Base-by-base conservation (phyloP, 2,888 invertebrate species). In the Lamellibrachia satsuma region DNA sequence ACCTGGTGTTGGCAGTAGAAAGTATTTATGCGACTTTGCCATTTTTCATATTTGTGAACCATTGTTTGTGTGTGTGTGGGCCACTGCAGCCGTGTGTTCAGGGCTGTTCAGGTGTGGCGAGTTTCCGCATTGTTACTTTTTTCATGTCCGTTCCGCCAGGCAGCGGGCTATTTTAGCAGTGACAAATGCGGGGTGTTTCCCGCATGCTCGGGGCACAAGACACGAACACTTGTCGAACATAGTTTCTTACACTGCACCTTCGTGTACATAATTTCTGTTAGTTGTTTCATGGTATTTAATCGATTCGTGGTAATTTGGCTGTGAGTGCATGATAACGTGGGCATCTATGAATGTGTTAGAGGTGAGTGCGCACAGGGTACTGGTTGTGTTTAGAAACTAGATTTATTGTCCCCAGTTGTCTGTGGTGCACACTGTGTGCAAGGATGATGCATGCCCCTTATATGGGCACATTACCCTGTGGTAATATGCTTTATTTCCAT, bases 401-500 rank as follows among this genome's bases (percentile, higher is more conserved):
- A 75, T 75, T 75, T 75, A 75, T 75, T 15, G 75, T 75, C 3
- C 6, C 22, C 75, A 22, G 75, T 75, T 75, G 75, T 75, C 75
- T 11, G 75, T 22, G 75, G 75, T 15, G 15, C 75, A 75, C 75
- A 75, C n/a, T 75, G 75, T 75, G 75, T 75, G 75, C 22, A n/a
- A 75, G 75, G 75, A 75, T 75, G 75, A 75, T 75, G 75, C 75
- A 75, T 75, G 75, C 22, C 3, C 75, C 75, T 75, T 75, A 75
- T 75, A 75, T 75, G 75, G 75, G 75, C 75, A n/a, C 75, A 75
- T 75, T 75, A 75, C 75, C 75, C 75, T 75, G 75, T 75, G 75
- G 75, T 75, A 75, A 75, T 75, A 75, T 75, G 75, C 75, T 75
- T 75, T 75, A 75, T 75, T 75, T 75, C 75, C 75, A 6, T 75